Evolutionary conservation across 2,113 vertebrate genomes (phyloP), one percentile per base, ranked within the genome.

Genomic region (Strigops habroptila): DNA sequence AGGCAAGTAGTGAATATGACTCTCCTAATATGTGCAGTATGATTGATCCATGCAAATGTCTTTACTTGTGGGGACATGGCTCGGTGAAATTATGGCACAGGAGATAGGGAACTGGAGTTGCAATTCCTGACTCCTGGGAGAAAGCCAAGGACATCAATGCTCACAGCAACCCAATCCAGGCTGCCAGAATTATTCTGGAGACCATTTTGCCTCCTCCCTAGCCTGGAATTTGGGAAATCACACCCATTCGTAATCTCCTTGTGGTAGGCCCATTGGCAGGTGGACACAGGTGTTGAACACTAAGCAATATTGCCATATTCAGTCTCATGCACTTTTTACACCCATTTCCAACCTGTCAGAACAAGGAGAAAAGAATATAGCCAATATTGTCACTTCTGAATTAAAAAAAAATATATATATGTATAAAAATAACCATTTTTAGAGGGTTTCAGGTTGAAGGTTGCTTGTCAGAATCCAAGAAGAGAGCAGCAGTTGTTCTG

Each of bases 401-500:
- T 46, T 39, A 23, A 62, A 30, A 67, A 67, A 53, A 18, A 23
- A 48, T 2, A 22, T 14, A 71, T 14, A 31, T 83, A 95, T 82
- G 33, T 68, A 96, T 74, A 96, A 97, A 98, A 96, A 94, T 91
- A 97, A 64, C 74, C 70, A 55, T 90, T 98, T 98, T 97, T 80
- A 91, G 95, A 98, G 95, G 82, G 82, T 96, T 96, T 96, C 96
- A 94, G 96, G 96, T 97, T 97, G 96, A 96, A 97, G 86, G 96
- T 97, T 97, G 97, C 96, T 97, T 97, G 97, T 97, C 94, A 96
- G 96, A 97, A 96, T 95, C 93, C 92, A 91, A 97, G 93, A 97
- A 97, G 92, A 97, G 97, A 98, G 96, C 97, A 98, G 97, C 98
- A 98, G 97, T 98, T 98, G 97, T 97, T 98, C 98, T 98, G 96